Percentiles rank a stretch among this genome's conserved stretches.
phyloP scores from a whole-genome alignment of 2,113 vertebrate species.

The Mionectes macconnelli region DNA sequence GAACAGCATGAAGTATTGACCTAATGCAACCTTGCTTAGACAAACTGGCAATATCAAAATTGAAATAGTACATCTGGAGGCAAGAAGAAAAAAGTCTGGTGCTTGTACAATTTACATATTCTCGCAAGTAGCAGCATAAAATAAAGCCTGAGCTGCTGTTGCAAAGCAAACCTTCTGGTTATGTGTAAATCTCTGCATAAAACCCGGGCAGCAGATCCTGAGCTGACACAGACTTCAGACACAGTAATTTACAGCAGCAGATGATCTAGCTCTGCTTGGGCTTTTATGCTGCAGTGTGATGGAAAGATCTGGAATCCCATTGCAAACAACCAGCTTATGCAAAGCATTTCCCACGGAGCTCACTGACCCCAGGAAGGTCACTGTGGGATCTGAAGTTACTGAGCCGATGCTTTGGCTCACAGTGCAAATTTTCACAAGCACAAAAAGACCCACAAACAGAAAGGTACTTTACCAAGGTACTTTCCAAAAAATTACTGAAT shows the following conservation, averaged over 20 bases:
- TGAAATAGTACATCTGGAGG: constrained; percentile 38
- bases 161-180: constrained; percentile 41
- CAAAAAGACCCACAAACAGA: neutral
- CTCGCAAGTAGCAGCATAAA: neutral
- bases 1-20: constrained; percentile 32
- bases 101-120: constrained; percentile 35
- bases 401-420: neutral
- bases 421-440: neutral
- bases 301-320: neutral
- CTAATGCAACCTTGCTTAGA: constrained; percentile 37
- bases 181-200: constrained; percentile 19
- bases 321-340: neutral
- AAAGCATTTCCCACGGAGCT: neutral
- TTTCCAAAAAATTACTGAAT: neutral
- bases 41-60: constrained; percentile 17
- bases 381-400: neutral
- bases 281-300: neutral
- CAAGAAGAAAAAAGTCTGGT: constrained; percentile 23
- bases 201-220: neutral
- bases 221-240: neutral
- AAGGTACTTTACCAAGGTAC: neutral
- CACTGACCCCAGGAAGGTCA: neutral
- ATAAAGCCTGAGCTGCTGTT: neutral
- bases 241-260: neutral
- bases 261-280: neutral